Conservation (phyloP, 2,888 invertebrate species). For the Thymelicus sylvestris region DNA sequence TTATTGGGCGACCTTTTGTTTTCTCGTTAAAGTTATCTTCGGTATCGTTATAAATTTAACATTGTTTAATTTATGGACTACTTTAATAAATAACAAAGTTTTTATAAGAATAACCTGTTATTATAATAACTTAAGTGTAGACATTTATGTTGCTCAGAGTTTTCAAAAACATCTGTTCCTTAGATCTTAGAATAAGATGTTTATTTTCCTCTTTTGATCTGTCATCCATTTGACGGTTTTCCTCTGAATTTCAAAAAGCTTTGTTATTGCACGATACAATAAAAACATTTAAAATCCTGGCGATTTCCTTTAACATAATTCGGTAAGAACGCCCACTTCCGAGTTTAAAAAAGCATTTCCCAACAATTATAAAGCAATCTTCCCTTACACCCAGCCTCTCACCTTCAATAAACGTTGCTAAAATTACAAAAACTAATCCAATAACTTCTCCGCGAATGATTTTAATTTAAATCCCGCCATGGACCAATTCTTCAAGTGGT, state of each 20-base stretch:
- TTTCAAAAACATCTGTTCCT: too few relatives aligned
- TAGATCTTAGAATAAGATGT: too few relatives aligned
- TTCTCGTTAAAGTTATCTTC: slow-evolving; percentile 23
- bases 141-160: too few relatives aligned
- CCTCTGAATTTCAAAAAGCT: too few relatives aligned
- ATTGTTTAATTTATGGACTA: not conserved
- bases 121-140: too few relatives aligned
- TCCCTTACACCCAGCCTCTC: not conserved
- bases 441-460: slow-evolving; percentile 7
- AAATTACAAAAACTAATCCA: slow-evolving; percentile 11
- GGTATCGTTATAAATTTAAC: not conserved
- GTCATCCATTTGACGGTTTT: too few relatives aligned
- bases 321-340: not conserved
- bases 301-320: not conserved
- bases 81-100: not conserved
- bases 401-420: not conserved
- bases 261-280: too few relatives aligned
- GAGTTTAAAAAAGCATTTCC: slow-evolving; percentile 1
- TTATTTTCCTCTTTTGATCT: too few relatives aligned
- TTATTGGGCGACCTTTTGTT: slow-evolving; percentile 33
- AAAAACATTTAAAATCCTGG: too few relatives aligned
- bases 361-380: slow-evolving; percentile 3
- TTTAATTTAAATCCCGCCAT: slow-evolving; percentile 5
- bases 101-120: not conserved
- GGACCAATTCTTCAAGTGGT: slow-evolving; percentile 21